Evolutionary conservation across 2,797 vertebrate species (phyloP), one percentile per base, ranked within the genome.

Genomic region (Lithobates pipiens): DNA sequence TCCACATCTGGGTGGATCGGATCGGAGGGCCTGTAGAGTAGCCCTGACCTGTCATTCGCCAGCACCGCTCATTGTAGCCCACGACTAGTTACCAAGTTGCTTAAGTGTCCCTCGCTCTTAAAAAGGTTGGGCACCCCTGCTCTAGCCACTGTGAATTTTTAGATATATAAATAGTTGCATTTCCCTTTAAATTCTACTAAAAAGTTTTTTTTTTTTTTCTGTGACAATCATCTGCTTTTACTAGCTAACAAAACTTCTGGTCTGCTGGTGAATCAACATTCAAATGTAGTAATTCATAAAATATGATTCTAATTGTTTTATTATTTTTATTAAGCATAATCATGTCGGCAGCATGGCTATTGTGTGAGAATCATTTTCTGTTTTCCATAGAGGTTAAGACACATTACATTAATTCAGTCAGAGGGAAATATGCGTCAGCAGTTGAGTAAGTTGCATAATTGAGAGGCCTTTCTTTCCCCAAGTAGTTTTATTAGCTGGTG

Each of bases 401-500:
- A 82, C 81, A 68, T 77, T 50, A 82, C 77, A 82, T 82, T 65
- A 86, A 82, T 82, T 86, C 85, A 86, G 36, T 82, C 73, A 23
- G 72, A 50, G 68, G 73, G 50, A 86, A 77, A 82, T 71, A 82
- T 86, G 74, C 39, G 54, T 86, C 79, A 82, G 74, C 73, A 76
- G 54, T 39, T 72, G 79, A 61, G 73, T 23, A 72, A 77, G 39
- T 76, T 86, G 74, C 80, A 72, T 72, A 86, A 86, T 46, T 72
- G 79, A 86, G 80, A 82, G 79, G 54, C 80, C 50, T 42, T 76
- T 71, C 44, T 86, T 39, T 77, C 29, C 54, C 42, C 32, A 18
- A 76, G 46, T 81, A 82, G 79, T 82, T 86, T 86, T 72, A 86
- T 86, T 82, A 82, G 50, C 73, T 77, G 74, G 73, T 82, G 50